Evolutionary conservation across 2,888 invertebrate species (phyloP).

Genomic region (Gnatocerus cornutus): DNA sequence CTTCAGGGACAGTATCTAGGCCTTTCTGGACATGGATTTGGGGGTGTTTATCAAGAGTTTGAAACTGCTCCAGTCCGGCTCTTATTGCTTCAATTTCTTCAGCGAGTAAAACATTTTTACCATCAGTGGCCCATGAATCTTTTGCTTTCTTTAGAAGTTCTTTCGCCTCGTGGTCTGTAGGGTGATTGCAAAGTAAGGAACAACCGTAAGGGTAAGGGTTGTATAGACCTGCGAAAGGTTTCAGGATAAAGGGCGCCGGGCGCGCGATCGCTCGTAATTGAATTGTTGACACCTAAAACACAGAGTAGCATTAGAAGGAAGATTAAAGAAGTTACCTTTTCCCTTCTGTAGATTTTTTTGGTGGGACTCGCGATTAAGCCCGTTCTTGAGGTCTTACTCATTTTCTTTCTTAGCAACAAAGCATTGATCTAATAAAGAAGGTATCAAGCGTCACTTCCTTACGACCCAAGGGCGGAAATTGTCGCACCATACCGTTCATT

Average conservation of each 20-base stretch:
- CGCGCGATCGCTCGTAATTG: conserved; percentile 76
- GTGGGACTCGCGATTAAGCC: conserved; percentile 77
- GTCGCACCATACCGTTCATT: too few species aligned
- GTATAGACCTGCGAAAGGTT: conserved; percentile 86
- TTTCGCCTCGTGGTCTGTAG: conserved; percentile 82
- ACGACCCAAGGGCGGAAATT: too few species aligned
- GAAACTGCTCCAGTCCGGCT: conserved; percentile 64
- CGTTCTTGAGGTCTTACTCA: conserved; percentile 76
- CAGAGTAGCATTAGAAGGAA: conserved; percentile 6
- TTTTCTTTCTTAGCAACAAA: conserved; percentile 42
- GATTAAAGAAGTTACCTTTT: conserved; percentile 64
- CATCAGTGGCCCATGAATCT: conserved; percentile 74
- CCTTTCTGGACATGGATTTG: conserved; percentile 61
- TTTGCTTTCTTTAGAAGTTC: conserved; percentile 82
- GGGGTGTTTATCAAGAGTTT: conserved; percentile 53
- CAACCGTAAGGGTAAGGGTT: conserved; percentile 88
- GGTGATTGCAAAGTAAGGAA: conserved; percentile 90
- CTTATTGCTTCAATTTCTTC: conserved; percentile 68
- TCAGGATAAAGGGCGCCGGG: conserved; percentile 83
- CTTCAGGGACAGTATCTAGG: conserved; percentile 82
- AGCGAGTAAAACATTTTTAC: conserved; percentile 64
- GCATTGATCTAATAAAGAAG: conserved; percentile 37
- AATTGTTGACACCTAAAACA: conserved; percentile 66
- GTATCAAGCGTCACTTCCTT: background rate
- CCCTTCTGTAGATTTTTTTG: conserved; percentile 68